Evolutionary conservation across 2,888 invertebrate genomes (phyloP).

Genomic region (Octodonta nipae): DNA sequence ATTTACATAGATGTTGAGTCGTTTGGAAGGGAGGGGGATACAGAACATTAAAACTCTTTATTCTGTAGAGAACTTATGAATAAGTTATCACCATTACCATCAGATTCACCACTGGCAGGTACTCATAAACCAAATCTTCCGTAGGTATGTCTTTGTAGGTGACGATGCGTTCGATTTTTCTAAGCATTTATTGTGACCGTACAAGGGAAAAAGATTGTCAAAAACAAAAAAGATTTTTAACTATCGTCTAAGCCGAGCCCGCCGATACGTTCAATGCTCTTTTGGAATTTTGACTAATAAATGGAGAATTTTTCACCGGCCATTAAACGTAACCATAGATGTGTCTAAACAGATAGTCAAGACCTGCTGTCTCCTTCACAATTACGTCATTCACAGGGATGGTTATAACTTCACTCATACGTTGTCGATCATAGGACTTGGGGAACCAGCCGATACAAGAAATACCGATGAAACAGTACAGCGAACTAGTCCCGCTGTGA

Average conservation of each 20-base stretch:
- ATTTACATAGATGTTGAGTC: constrained; percentile 17
- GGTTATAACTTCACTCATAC: constrained; percentile 11
- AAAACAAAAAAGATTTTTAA: constrained; percentile 15
- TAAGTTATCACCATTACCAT: constrained; percentile 16
- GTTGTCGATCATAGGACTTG: constrained; percentile 7
- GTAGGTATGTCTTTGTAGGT: constrained; percentile 19
- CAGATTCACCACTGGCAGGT: constrained; percentile 16
- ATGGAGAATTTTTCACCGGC: constrained; percentile 22
- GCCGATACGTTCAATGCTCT: constrained; percentile 16
- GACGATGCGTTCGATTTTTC: constrained; percentile 24
- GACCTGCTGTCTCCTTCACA: constrained; percentile 11
- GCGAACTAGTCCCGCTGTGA: neutral
- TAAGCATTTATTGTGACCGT: constrained; percentile 21
- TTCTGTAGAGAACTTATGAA: constrained; percentile 17
- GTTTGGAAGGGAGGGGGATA: constrained; percentile 19
- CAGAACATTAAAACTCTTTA: constrained; percentile 20
- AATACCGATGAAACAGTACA: neutral
- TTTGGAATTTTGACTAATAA: constrained; percentile 25
- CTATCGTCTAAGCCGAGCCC: constrained; percentile 11
- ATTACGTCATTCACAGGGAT: constrained; percentile 10
- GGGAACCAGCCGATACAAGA: too few species aligned
- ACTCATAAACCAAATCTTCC: constrained; percentile 19
- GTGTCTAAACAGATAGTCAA: constrained; percentile 13
- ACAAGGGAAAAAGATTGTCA: constrained; percentile 17
- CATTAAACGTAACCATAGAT: constrained; percentile 8